Percentiles rank a stretch among this genome's conserved stretches.
phyloP scores from a whole-genome alignment of 1,140 invertebrate genomes.

The Sitophilus oryzae region DNA sequence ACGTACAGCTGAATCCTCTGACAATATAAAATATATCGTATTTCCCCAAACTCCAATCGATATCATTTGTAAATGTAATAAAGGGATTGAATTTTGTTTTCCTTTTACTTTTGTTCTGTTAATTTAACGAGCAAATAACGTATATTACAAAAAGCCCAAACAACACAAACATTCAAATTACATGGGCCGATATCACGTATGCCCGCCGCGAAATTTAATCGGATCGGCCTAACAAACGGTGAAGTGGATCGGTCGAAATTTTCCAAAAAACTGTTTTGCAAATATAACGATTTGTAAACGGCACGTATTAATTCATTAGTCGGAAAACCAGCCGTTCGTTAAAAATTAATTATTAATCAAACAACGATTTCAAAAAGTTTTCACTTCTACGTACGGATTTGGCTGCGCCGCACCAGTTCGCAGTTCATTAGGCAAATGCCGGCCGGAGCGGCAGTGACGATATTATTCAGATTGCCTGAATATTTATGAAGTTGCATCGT shows the following conservation, averaged over 20 bases:
- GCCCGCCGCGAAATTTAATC: not conserved
- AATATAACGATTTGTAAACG: not conserved
- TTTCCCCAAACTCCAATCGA: no score
- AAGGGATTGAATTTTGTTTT: no score
- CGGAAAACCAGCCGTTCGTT: not conserved
- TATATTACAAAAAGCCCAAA: no score
- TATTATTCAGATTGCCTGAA: constrained; percentile 34
- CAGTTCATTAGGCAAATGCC: constrained; percentile 36
- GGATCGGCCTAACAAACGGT: no score
- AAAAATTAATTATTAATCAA: not conserved
- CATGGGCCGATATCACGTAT: no score
- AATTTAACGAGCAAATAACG: no score
- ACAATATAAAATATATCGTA: no score
- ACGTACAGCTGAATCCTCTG: no score
- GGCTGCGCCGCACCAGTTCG: constrained; percentile 24
- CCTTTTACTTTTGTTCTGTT: no score
- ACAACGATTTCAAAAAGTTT: not conserved
- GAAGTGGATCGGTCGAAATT: not conserved
- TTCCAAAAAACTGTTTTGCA: not conserved
- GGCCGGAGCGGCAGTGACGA: constrained; percentile 30
- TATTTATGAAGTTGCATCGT: constrained; percentile 36
- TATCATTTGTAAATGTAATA: no score
- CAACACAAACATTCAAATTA: no score
- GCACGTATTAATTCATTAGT: not conserved
- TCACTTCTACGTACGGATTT: not conserved